phyloP scores from a whole-genome alignment of 30 jellyfish, hydroid and myxozoan species.

The Morbakka virulenta region DNA sequence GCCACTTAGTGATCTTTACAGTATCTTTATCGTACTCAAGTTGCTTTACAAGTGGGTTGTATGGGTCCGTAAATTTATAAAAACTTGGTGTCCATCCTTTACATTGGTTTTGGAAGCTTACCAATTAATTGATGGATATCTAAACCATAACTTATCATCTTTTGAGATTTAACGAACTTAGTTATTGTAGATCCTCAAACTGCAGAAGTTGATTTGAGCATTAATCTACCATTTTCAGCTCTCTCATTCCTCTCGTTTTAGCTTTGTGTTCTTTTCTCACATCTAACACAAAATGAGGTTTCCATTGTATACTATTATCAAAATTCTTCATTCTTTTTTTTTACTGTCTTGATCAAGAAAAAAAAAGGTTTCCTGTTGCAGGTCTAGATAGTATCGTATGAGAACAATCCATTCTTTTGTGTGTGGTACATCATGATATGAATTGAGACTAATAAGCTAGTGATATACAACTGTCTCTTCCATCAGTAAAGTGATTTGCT shows the following conservation, averaged over 20 bases:
- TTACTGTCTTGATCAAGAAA: not conserved
- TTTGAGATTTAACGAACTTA: constrained; percentile 3
- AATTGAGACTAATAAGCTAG: constrained; percentile 3
- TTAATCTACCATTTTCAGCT: no score
- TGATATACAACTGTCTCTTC: constrained; percentile 10
- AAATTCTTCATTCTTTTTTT: constrained; percentile 9
- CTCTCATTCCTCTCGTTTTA: constrained; percentile 2
- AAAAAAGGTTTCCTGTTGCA: constrained; percentile 9
- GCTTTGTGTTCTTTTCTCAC: no score
- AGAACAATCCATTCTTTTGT: constrained; percentile 7
- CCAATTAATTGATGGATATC: no score
- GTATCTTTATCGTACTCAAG: not conserved
- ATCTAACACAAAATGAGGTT: not conserved
- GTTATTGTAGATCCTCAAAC: constrained; percentile 30
- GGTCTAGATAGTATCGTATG: constrained; percentile 42
- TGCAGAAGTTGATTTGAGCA: constrained; percentile 24
- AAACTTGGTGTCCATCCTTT: constrained; percentile 21
- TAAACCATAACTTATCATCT: not conserved
- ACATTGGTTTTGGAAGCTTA: constrained; percentile 1
- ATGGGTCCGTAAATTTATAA: not conserved
- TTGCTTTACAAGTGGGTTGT: constrained; percentile 5
- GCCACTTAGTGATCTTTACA: not conserved
- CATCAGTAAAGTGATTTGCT: constrained; percentile 29
- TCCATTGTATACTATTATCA: constrained; percentile 23
- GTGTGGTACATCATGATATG: constrained; percentile 28